A percentile compares a stretch with the other conserved stretches of the same genome.
Evolutionary conservation across 2,888 invertebrate species (phyloP).

Genomic region (Dryadula phaetusa): DNA sequence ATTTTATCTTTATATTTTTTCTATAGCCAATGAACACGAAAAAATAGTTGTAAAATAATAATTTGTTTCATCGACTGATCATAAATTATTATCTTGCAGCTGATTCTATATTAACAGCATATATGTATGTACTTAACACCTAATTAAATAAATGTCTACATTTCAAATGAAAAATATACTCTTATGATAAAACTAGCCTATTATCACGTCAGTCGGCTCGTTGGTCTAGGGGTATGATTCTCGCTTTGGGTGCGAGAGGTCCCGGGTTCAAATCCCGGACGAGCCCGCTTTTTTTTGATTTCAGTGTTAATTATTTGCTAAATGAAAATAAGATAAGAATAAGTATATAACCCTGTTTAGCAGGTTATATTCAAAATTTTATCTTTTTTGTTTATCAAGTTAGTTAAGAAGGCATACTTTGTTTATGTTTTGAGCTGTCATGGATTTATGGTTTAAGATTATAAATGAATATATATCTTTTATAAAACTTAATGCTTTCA

Average conservation of each 20-base stretch:
- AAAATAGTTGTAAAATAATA: neutral
- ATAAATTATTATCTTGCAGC: neutral
- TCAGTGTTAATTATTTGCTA: neutral
- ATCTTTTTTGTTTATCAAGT: neutral
- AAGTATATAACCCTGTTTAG: neutral
- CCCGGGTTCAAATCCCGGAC: constrained; percentile 84
- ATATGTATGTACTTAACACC: neutral
- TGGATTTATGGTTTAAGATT: too few species aligned
- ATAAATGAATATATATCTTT: too few species aligned
- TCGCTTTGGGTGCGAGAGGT: constrained; percentile 78
- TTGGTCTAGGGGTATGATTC: constrained; percentile 76
- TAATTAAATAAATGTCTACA: constrained; percentile 1
- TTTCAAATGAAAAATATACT: neutral
- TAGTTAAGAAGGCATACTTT: neutral
- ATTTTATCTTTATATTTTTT: too few species aligned
- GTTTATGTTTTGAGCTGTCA: neutral
- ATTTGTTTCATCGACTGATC: neutral
- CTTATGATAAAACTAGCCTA: neutral
- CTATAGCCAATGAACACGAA: too few species aligned
- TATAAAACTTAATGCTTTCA: too few species aligned
- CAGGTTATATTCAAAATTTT: neutral
- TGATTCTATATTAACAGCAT: constrained; percentile 2
- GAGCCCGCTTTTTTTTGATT: constrained; percentile 63
- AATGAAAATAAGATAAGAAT: neutral
- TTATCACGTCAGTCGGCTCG: constrained; percentile 57